Base-by-base conservation (phyloP, 2,113 vertebrate species). In the Meles meles region DNA sequence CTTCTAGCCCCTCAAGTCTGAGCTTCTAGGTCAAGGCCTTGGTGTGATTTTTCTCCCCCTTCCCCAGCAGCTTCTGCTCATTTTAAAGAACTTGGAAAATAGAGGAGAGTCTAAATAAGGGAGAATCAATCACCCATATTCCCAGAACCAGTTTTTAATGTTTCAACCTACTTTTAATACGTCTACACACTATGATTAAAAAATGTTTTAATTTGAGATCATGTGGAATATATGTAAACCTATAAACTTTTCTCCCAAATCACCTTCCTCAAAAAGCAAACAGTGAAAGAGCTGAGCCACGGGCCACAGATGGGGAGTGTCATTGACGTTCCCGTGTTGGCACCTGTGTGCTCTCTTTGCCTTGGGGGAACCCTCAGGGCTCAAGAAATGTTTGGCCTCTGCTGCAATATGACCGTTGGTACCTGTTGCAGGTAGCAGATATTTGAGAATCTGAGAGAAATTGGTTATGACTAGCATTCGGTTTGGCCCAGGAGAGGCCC, bases 271-370 rank as follows among this genome's bases (percentile, higher is more conserved):
- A 39, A 47, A 93, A 94, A 88, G 39, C 0, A n/a, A n/a, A 57
- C 11, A 55, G 6, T 27, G 29, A 76, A 67, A 82, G 39, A 14
- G 42, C 20, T 10, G 15, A 29, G 13, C 52, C 27, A 27, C 0
- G 5, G 55, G 57, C 61, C 8, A 2, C 72, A 57, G 42, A 0
- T 31, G 31, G 61, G 47, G 9, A 1, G 44, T n/a, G 1, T 9
- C 0, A 0, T 4, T 21, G 44, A 9, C 0, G 2, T 25, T 61
- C 27, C 18, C 0, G 0, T 25, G 13, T 3, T 44, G 87, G 31
- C 39, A 17, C 61, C n/a, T 15, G 44, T 27, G 5, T 44, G 1
- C 31, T 55, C 21, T 21, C 27, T 79, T 63, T 17, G 65, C 49
- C 80, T 25, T 29, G 7, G 11, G 3, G 57, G 74, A 82, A 52